Evolutionary conservation across 1,140 invertebrate genomes (phyloP).

Genomic region (Galendromus occidentalis): DNA sequence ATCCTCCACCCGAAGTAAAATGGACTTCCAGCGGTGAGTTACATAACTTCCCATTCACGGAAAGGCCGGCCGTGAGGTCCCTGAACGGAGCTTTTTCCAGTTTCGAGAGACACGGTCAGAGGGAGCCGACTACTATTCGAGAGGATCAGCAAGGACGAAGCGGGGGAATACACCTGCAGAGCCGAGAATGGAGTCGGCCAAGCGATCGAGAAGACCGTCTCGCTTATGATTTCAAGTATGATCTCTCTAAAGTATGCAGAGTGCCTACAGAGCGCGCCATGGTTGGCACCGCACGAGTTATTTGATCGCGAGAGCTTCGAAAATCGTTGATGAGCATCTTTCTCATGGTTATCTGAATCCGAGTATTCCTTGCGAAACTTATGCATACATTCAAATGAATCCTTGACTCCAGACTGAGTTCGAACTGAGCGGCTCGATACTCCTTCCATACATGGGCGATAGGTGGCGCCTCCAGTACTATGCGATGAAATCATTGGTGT

Average conservation of each 20-base stretch:
- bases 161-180: not conserved
- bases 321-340: not conserved
- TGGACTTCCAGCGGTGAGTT: not conserved
- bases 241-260: too few relatives aligned
- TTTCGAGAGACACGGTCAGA: not conserved
- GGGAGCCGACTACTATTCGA: not conserved
- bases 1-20: not conserved
- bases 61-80: too few relatives aligned
- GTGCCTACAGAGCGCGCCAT: too few relatives aligned
- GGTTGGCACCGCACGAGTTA: not conserved
- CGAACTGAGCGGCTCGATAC: not conserved
- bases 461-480: slow-evolving; percentile 5
- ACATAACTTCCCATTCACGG: too few relatives aligned
- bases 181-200: too few relatives aligned
- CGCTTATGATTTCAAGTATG: too few relatives aligned
- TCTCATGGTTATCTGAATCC: not conserved
- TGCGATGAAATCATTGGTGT: not conserved
- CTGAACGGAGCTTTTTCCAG: not conserved
- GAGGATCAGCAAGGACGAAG: not conserved
- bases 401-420: not conserved
- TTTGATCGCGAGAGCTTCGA: not conserved
- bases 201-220: too few relatives aligned
- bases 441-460: not conserved
- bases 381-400: not conserved
- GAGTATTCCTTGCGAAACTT: not conserved